A percentile compares a stretch with the other conserved stretches of the same genome.
Evolutionary conservation across 2,113 vertebrate genomes (phyloP).

Genomic region (Paramormyrops kingsleyae): DNA sequence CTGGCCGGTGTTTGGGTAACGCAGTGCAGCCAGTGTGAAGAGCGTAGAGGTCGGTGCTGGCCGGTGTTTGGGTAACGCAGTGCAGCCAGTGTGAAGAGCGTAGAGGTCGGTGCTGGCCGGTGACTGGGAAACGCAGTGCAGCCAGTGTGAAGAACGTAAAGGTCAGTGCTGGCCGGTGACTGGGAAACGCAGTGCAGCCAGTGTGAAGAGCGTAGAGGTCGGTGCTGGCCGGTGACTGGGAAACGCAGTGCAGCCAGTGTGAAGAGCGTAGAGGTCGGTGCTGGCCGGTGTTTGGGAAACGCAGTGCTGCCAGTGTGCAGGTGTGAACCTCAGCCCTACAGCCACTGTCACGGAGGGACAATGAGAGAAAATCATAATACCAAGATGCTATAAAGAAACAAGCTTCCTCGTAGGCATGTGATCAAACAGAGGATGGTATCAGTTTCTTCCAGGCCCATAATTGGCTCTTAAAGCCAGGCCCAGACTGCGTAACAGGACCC

Average conservation of each 20-base stretch:
- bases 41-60: not conserved
- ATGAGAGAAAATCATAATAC: not conserved
- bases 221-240: no score
- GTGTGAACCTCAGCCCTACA: not conserved
- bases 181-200: not conserved
- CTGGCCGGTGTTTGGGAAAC: not conserved
- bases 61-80: not conserved
- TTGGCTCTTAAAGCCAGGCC: not conserved
- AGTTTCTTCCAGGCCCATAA: not conserved
- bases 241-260: no score
- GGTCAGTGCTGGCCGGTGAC: not conserved
- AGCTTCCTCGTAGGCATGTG: not conserved
- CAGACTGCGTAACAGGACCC: not conserved
- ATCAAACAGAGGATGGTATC: not conserved
- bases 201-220: not conserved
- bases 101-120: not conserved
- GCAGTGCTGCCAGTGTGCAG: not conserved
- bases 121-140: not conserved
- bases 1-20: not conserved
- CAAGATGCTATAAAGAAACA: not conserved
- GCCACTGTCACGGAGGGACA: not conserved
- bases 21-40: not conserved
- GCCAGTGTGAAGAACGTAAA: not conserved
- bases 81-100: not conserved
- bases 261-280: not conserved